Percentiles rank a stretch among this genome's conserved stretches.
phyloP scores from a whole-genome alignment of 2,113 vertebrate species.

The cat (Felis catus) region DNA sequence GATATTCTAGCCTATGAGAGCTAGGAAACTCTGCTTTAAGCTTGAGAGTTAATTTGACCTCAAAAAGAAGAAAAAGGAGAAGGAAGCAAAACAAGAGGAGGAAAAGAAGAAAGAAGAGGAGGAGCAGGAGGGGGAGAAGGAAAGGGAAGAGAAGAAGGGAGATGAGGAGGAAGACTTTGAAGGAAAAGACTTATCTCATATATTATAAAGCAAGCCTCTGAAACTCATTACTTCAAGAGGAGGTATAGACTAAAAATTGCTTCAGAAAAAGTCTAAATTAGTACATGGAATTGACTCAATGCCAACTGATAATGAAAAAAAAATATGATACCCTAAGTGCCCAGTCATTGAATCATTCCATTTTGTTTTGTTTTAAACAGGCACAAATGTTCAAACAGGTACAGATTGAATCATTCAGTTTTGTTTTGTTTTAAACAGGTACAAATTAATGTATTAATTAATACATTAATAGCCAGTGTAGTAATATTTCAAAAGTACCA shows the following conservation, averaged over 20 bases:
- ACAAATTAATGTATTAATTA: background rate
- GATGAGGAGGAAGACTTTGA: background rate
- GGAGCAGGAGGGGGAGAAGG: background rate
- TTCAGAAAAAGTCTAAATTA: background rate
- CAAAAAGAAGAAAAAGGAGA: background rate
- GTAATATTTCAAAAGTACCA: background rate
- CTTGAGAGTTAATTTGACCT: background rate
- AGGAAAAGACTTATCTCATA: background rate
- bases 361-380: background rate
- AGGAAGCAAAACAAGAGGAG: background rate
- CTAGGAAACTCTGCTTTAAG: background rate
- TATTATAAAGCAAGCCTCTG: background rate
- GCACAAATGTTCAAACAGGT: too few relatives aligned
- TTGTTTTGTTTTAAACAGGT: background rate
- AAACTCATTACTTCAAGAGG: background rate
- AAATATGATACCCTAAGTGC: background rate
- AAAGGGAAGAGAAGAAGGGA: background rate
- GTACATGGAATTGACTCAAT: background rate
- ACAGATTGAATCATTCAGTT: background rate
- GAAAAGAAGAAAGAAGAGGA: background rate
- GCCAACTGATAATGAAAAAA: background rate
- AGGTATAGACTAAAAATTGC: background rate
- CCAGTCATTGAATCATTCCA: background rate
- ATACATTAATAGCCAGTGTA: background rate
- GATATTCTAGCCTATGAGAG: background rate